Conservation (phyloP, 2,797 vertebrate genomes). For the Peromyscus aztecus region DNA sequence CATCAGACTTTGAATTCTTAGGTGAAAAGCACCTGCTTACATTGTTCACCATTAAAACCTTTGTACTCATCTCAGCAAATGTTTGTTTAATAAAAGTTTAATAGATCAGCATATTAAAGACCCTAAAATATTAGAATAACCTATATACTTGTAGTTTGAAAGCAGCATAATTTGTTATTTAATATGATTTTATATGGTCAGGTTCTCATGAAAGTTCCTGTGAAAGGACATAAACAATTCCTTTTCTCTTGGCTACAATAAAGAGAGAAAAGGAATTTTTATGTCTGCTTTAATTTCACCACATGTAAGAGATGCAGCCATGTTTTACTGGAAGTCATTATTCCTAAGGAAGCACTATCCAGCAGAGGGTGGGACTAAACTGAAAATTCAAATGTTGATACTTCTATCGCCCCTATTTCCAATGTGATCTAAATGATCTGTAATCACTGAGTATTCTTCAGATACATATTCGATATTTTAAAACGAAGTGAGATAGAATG, state of each 20-base stretch:
- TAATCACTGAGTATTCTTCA: slow-evolving; percentile 58
- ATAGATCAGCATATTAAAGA: not conserved
- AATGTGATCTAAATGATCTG: slow-evolving; percentile 53
- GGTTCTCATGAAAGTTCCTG: not conserved
- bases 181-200: not conserved
- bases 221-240: no score
- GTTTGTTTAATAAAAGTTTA: not conserved
- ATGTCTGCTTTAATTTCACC: slow-evolving; percentile 56
- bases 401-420: slow-evolving; percentile 60
- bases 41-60: slow-evolving; percentile 17
- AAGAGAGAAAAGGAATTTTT: slow-evolving; percentile 49
- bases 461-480: slow-evolving; percentile 59
- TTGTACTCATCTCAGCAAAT: not conserved
- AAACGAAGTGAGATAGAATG: slow-evolving; percentile 35
- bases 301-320: slow-evolving; percentile 46
- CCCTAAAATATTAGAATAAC: not conserved
- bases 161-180: slow-evolving; percentile 23
- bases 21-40: not conserved
- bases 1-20: not conserved
- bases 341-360: slow-evolving; percentile 63
- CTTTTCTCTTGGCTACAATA: not conserved
- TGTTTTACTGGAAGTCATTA: slow-evolving; percentile 69
- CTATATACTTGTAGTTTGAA: not conserved
- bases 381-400: slow-evolving; percentile 78
- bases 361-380: slow-evolving; percentile 51